phyloP scores from a whole-genome alignment of 2,888 invertebrate species.

The Encarsia formosa region DNA sequence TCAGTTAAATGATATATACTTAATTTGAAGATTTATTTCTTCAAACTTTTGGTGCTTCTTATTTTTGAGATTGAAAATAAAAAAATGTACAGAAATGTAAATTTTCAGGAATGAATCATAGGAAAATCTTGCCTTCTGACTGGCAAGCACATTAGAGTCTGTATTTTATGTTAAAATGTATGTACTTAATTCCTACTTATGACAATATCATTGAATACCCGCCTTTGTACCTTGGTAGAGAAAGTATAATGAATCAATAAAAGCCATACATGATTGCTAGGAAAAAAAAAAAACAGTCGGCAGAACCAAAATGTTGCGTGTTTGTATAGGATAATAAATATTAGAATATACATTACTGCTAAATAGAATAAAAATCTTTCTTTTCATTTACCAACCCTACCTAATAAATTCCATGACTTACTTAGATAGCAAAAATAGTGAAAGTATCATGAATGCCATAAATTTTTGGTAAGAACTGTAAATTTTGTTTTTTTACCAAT shows the following conservation, averaged over 20 bases:
- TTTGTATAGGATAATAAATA: constrained; percentile 45
- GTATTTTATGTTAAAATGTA: constrained; percentile 23
- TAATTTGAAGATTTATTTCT: no score
- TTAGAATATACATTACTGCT: constrained; percentile 40
- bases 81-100: no score
- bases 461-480: no score
- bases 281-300: constrained; percentile 33
- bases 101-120: no score
- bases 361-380: constrained; percentile 42
- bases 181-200: constrained; percentile 24
- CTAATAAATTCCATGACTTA: no score
- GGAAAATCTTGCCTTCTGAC: constrained; percentile 10
- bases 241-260: constrained; percentile 33
- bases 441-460: no score
- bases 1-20: no score
- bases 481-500: no score
- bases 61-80: no score
- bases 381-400: no score
- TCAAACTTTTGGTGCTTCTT: no score
- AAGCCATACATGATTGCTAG: constrained; percentile 38
- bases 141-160: constrained; percentile 8
- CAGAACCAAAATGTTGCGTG: constrained; percentile 45
- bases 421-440: no score
- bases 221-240: constrained; percentile 45
- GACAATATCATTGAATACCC: constrained; percentile 25